Evolutionary conservation across 2,888 invertebrate species (phyloP), one percentile per base, ranked within the genome.

Genomic region (Diplazon laetatorius): DNA sequence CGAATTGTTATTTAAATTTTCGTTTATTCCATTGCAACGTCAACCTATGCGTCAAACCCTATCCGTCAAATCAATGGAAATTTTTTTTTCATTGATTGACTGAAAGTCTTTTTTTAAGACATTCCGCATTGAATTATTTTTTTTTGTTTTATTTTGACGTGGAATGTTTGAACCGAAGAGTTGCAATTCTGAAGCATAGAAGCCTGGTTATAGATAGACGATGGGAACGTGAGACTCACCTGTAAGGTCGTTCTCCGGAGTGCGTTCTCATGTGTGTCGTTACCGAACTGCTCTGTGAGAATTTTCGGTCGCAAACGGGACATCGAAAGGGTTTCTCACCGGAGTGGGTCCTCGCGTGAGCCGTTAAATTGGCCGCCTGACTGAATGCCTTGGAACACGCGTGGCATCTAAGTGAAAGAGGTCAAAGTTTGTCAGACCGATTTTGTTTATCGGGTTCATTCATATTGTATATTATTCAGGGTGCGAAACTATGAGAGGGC

Each of bases 261-360:
- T 99, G 99, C n/a, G 99, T 99, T 89, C 99, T 94, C 98, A 99
- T 98, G 93, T 99, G 99, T 83, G 99, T 99, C 72, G 99, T 99
- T 68, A 99, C 98, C 80, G 95, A 95, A 86, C 98, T 98, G 90
- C 95, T 95, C 90, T 99, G 99, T 76, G 98, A 98, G 91, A 99
- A 99, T 86, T 98, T 94, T 78, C 99, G 94, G 90, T 98, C 97
- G 91, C 99, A 99, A 83, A 99, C 97, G 20, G 97, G 97, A 93
- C 99, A 99, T 84, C 96, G 95, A 86, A 99, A 99, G 48, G 99
- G 99, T 90, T 99, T 99, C 92, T 99, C 99, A 0, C 99, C 99
- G 77, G 96, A 96, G 91, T 99, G 99, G 3, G 98, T 98, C 84
- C 98, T 93, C 16, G 98, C 97, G 91, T 99, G 99, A 10, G 99